A percentile compares a stretch with the other conserved stretches of the same genome.
Evolutionary conservation across 35 echinoderm and acorn worm genomes (phyloP).

Genomic region (Heliocidaris tuberculata): DNA sequence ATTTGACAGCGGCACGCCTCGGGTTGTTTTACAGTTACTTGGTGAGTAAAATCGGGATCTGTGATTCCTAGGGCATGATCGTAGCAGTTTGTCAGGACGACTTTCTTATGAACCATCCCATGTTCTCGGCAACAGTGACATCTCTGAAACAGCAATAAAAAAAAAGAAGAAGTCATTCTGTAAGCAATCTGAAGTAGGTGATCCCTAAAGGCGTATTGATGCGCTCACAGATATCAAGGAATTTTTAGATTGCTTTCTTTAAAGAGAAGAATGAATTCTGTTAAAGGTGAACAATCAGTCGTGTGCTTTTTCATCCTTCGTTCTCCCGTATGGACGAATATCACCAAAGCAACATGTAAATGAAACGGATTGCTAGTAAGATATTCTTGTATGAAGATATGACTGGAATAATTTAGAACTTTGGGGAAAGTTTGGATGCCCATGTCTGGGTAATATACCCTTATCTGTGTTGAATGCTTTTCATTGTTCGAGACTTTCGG

Average conservation of each 20-base stretch:
- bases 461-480: too few relatives aligned
- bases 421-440: too few relatives aligned
- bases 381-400: too few relatives aligned
- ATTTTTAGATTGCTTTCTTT: neutral
- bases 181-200: neutral
- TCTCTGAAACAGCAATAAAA: neutral
- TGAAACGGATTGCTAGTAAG: too few relatives aligned
- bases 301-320: too few relatives aligned
- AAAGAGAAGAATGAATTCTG: neutral
- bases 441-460: too few relatives aligned
- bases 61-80: neutral
- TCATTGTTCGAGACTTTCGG: too few relatives aligned
- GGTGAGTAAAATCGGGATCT: neutral
- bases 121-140: constrained; percentile 24
- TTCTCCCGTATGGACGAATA: too few relatives aligned
- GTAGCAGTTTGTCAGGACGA: constrained; percentile 15
- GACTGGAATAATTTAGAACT: too few relatives aligned
- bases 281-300: neutral
- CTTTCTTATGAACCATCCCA: constrained; percentile 20
- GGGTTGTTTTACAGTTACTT: constrained; percentile 7
- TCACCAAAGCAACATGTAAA: too few relatives aligned
- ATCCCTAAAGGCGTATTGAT: neutral
- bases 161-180: neutral
- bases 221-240: neutral
- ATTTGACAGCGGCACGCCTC: neutral